These are phyloP conservation scores for Pantherophis vulpinus DNA, from an alignment of 2,797 vertebrate genomes.

Conservation along the genomic window DNA sequence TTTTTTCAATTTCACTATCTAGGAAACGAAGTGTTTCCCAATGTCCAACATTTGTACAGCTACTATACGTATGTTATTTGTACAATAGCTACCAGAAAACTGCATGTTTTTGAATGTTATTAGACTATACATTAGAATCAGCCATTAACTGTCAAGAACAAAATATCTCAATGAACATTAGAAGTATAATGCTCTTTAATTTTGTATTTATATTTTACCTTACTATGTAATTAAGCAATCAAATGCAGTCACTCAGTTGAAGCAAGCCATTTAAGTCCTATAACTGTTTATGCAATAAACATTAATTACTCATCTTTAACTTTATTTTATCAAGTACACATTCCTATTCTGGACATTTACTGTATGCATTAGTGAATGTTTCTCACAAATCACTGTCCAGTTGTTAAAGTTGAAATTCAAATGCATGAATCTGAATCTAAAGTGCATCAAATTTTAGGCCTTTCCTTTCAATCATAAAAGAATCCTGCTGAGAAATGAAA, in stretches of 20 bases:
- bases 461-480: background rate
- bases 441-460: no score
- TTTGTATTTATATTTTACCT: conserved; percentile 55
- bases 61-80: background rate
- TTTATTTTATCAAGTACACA: background rate
- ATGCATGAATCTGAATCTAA: background rate
- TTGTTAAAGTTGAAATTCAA: background rate
- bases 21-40: background rate
- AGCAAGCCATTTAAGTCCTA: conserved; percentile 41
- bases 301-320: conserved; percentile 50
- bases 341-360: background rate
- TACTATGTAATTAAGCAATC: conserved; percentile 54
- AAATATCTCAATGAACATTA: conserved; percentile 40
- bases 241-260: conserved; percentile 51
- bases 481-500: background rate
- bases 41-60: background rate
- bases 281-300: conserved; percentile 9
- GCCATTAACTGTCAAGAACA: conserved; percentile 45
- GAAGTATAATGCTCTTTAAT: conserved; percentile 52
- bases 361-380: rapidly evolving
- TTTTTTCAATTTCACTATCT: background rate
- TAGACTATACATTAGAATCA: background rate
- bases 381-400: background rate
- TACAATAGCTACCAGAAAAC: conserved; percentile 6
- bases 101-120: background rate